Conservation (phyloP, 2,888 invertebrate genomes). For the Cephus sareptanus region DNA sequence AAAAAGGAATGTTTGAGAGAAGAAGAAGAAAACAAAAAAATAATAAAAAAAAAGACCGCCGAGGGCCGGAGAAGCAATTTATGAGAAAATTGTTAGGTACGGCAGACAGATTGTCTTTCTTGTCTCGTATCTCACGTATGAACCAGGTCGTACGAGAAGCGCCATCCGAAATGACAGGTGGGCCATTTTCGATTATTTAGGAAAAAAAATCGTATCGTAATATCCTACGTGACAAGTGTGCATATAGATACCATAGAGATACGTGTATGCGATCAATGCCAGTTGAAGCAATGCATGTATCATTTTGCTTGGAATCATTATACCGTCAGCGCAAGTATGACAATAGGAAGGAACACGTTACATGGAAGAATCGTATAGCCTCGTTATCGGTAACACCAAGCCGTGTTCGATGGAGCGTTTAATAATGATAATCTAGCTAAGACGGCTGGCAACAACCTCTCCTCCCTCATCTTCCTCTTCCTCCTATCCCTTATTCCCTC, state of each 20-base stretch:
- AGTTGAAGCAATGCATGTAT: not conserved
- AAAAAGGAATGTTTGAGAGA: not conserved
- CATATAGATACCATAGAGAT: not conserved
- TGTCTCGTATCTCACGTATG: constrained; percentile 16
- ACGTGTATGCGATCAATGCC: not conserved
- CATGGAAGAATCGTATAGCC: not conserved
- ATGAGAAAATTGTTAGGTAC: constrained; percentile 42
- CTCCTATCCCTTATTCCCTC: constrained; percentile 21
- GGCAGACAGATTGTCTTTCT: constrained; percentile 30
- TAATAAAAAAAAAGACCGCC: constrained; percentile 5
- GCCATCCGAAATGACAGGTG: not conserved
- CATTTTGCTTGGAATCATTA: not conserved
- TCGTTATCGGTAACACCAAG: not conserved
- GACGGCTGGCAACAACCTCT: not conserved
- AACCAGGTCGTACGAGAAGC: not conserved
- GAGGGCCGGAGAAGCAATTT: constrained; percentile 48
- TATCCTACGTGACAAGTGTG: not conserved
- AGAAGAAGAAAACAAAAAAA: constrained; percentile 8
- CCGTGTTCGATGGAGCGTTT: constrained; percentile 36
- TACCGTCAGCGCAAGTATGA: not conserved
- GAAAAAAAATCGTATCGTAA: not conserved
- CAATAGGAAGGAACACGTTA: not conserved
- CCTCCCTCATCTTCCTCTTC: constrained; percentile 1
- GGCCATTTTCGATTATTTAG: not conserved
- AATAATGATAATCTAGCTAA: constrained; percentile 41